Evolutionary conservation across 2,797 vertebrate species (phyloP), one percentile per base, ranked within the genome.

Genomic region (Nyctalus aviator): DNA sequence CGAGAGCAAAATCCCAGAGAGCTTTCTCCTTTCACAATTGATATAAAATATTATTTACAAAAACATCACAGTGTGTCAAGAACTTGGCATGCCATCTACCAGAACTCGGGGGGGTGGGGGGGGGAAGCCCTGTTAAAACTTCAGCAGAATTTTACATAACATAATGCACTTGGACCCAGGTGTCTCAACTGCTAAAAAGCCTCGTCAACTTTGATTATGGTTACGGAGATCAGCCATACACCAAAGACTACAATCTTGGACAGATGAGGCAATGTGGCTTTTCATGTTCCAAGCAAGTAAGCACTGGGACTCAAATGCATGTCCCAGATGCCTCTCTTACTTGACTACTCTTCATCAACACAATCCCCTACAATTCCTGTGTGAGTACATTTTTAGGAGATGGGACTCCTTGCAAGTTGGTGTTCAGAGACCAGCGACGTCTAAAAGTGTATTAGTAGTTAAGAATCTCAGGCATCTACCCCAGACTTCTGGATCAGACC

Each of bases 171-270:
- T 25, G 64, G 44, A 55, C 46, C 5, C 32, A 72, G 46, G 64
- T 44, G 59, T 92, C 72, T 78, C 72, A 94, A 78, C 64, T 79
- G 37, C 46, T 85, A 87, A 18, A 71, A 93, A 55, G 55, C n/a
- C 37, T 59, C 11, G 13, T 64, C 75, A 64, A 41, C 10, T 69
- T 55, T 66, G 46, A 92, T 83, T 86, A 73, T n/a, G 18, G 30
- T 76, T 78, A 78, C 5, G 13, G 69, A 94, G 35, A 79, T 73
- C 62, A 73, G 48, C 77, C 76, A 44, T 12, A 82, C 1, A 83
- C 15, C 76, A 88, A 53, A 48, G 35, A 68, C 6, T 12, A 30
- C 17, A 66, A 73, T 46, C 66, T 21, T 64, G 41, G 37, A 57
- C 48, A 55, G 59, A 88, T 11, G 57, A 83, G 69, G 41, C 32